Evolutionary conservation across 2,113 vertebrate species (phyloP), one percentile per base, ranked within the genome.

Genomic region (Saccopteryx bilineata): DNA sequence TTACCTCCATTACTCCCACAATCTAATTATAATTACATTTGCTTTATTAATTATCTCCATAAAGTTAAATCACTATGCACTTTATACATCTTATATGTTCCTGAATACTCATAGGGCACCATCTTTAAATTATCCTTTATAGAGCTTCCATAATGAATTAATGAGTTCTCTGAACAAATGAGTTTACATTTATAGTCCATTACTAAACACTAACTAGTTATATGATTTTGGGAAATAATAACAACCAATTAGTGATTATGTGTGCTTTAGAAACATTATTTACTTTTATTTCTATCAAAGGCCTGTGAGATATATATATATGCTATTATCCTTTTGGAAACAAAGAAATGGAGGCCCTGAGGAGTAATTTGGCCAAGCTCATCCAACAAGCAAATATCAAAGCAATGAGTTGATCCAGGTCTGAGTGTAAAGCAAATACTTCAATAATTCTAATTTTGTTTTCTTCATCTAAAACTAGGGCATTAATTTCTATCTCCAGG

Each of bases 1-100:
- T 69, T 63, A 83, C 28, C 14, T 76, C 54, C 54, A 63, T 71
- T 91, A 69, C 4, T 68, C n/a, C 28, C 33, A 83, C 10, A 71
- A 61, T 87, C 46, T 83, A 68, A 56, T 69, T 76, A 81, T 83
- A 82, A 82, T 87, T 86, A 31, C 18, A 90, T 66, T 74, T 69
- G 56, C 23, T 91, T 69, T 17, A 76, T 83, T 68, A 78, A 50
- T 39, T 78, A 87, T 74, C 5, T 24, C 21, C 48, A 26, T 63
- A 17, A 56, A 87, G 65, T 76, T 94, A 91, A 65, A 66, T 82
- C 12, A 2, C 23, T 1, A 10, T 31, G 24, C 28, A 39, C 14
- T 86, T 33, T 23, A 63, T 6, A 12, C 12, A 31, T 71, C 61
- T 33, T 87, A n/a, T 48, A 39, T 31, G 23, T 74, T 24, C 0